Evolutionary conservation across 2,113 vertebrate genomes (phyloP), one percentile per base, ranked within the genome.

Genomic region (Ramphastos sulfuratus): DNA sequence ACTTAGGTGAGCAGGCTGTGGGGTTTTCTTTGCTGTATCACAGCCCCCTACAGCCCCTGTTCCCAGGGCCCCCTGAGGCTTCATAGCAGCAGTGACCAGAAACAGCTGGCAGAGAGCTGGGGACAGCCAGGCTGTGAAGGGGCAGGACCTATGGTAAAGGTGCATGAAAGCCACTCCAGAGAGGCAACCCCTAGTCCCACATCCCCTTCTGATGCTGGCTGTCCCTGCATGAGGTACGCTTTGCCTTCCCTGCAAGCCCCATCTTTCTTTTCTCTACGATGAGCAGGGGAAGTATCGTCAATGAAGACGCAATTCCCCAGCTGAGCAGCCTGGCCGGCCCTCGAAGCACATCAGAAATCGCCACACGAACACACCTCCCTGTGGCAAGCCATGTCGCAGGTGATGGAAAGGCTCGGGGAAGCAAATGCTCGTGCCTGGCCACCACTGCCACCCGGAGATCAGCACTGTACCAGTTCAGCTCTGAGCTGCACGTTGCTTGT

Each of bases 41-140:
- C 44, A 76, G 75, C n/a, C 72, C 17, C 30, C 33, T 9, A 19
- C 33, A 80, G 67, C 58, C 44, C 20, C n/a, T 33, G 52, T 44
- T 58, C 12, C 65, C 18, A 20, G 64, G 8, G 15, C 33, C 67
- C 67, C 50, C 12, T 0, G 1, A 74, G n/a, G 52, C 52, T 37
- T 18, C 37, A 31, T 0, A 12, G 27, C 44, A 67, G 55, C 54
- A 24, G 15, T 18, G 50, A 33, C n/a, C 0, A 0, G 48, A 67
- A 67, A 44, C 0, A 2, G 24, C 23, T 59, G 54, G 23, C 65
- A 1, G 3, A 59, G 31, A 70, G 33, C 50, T 0, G 1, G 21
- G 31, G 65, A 12, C 81, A 73, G 31, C 54, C 1, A 2, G 46
- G 7, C 37, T 15, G n/a, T n/a, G 31, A 52, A 58, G 15, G 16